A percentile compares a stretch with the other conserved stretches of the same genome.
These are phyloP conservation scores for Meloidogyne chitwoodi DNA, from an alignment of 1,140 invertebrate genomes.

Conservation along the genomic window DNA sequence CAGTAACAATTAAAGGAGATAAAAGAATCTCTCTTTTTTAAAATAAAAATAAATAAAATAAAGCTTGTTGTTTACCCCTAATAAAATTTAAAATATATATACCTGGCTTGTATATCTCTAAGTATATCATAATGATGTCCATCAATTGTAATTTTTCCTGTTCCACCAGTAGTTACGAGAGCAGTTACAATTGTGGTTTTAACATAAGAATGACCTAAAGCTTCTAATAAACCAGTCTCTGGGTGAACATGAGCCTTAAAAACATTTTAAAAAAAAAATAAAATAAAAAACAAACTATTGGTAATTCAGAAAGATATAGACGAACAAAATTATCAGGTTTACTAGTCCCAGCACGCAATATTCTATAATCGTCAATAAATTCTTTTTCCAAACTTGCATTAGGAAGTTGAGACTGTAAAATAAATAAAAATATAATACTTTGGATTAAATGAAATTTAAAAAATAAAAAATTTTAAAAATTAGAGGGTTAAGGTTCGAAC, in stretches of 20 bases:
- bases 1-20: conserved; percentile 46
- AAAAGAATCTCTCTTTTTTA: conserved; percentile 46
- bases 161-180: conserved; percentile 47
- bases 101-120: conserved; percentile 44
- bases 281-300: background rate
- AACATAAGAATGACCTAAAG: background rate
- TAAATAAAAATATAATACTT: too few relatives aligned
- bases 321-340: background rate
- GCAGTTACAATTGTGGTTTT: background rate
- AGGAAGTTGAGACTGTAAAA: too few relatives aligned
- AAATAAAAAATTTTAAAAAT: too few relatives aligned
- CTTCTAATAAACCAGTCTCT: background rate
- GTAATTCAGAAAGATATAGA: background rate
- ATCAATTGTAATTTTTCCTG: conserved; percentile 45
- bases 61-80: too few relatives aligned
- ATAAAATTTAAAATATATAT: too few relatives aligned
- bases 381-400: too few relatives aligned
- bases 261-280: background rate
- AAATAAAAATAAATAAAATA: background rate
- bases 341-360: background rate
- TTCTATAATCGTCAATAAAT: too few relatives aligned
- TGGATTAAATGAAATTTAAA: too few relatives aligned
- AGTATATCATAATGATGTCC: conserved; percentile 41
- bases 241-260: background rate
- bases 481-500: too few relatives aligned